Percentiles rank a stretch among this genome's conserved stretches.
phyloP scores from a whole-genome alignment of 2,888 invertebrate genomes.

The Agapostemon virescens region DNA sequence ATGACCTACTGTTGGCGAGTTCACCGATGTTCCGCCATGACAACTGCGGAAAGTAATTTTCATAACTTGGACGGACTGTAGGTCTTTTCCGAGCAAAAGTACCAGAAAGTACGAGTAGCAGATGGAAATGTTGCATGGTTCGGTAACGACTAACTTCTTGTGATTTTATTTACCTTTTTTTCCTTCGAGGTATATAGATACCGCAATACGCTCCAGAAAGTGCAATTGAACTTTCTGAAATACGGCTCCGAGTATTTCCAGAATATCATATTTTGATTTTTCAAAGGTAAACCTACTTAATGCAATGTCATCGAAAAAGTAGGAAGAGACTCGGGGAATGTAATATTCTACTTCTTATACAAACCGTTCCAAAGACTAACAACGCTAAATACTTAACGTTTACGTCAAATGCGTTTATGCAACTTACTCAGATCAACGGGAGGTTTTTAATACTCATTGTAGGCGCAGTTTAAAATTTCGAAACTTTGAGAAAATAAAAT shows the following conservation, averaged over 20 bases:
- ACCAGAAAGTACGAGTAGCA: slow-evolving; percentile 23
- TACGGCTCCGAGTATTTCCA: neutral
- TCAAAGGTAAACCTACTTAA: neutral
- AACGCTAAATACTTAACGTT: too few species aligned
- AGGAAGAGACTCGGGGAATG: too few species aligned
- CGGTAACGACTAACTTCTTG: slow-evolving; percentile 19
- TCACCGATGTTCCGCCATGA: slow-evolving; percentile 60
- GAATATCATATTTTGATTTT: neutral
- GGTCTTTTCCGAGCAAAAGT: slow-evolving; percentile 15
- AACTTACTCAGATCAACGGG: too few species aligned
- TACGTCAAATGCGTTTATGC: too few species aligned
- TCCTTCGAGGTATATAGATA: neutral
- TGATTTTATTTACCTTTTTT: slow-evolving; percentile 3
- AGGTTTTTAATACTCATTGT: too few species aligned
- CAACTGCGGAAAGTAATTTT: slow-evolving; percentile 33
- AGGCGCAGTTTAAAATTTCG: too few species aligned
- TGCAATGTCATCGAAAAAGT: neutral
- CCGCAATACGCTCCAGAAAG: neutral
- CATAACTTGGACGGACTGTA: slow-evolving; percentile 13
- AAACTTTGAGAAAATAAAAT: too few species aligned
- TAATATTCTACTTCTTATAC: too few species aligned
- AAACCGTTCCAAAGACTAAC: neutral
- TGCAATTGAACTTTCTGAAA: slow-evolving; percentile 18
- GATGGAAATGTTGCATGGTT: slow-evolving; percentile 20
- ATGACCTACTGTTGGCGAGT: slow-evolving; percentile 57